Evolutionary conservation across 2,113 vertebrate genomes (phyloP).

Genomic region (Melanerpes aurifrons): DNA sequence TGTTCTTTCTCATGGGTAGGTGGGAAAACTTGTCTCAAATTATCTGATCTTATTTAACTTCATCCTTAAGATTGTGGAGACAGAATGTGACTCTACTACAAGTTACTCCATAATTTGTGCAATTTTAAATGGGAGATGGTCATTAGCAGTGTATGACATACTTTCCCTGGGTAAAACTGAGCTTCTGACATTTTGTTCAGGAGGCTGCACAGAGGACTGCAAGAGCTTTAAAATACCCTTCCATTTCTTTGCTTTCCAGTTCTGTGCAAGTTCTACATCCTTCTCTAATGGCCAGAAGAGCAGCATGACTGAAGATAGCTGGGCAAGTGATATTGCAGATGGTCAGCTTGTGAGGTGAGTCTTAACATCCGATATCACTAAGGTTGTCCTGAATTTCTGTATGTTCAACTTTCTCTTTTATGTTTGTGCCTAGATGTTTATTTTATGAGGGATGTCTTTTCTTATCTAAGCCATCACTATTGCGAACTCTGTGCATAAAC

Average conservation of each 20-base stretch:
- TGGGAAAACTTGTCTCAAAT: not conserved
- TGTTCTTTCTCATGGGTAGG: not conserved
- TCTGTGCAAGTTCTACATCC: not conserved
- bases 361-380: not conserved
- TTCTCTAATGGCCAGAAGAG: not conserved
- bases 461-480: not conserved
- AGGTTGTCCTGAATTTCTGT: not conserved
- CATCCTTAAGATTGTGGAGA: not conserved
- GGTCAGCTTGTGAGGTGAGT: constrained; percentile 43
- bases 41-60: not conserved
- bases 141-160: not conserved
- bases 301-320: constrained; percentile 7
- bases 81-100: not conserved
- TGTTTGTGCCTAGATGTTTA: not conserved
- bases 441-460: not conserved
- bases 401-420: not conserved
- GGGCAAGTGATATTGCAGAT: not conserved
- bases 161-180: not conserved
- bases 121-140: not conserved
- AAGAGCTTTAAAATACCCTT: not conserved
- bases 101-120: not conserved
- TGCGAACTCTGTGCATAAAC: not conserved
- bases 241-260: constrained; percentile 8
- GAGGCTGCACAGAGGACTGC: not conserved
- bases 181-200: not conserved